Percentiles rank a stretch among this genome's conserved stretches.
Evolutionary conservation across 2,888 invertebrate genomes (phyloP).

Genomic region (Drosophila neonasuta): DNA sequence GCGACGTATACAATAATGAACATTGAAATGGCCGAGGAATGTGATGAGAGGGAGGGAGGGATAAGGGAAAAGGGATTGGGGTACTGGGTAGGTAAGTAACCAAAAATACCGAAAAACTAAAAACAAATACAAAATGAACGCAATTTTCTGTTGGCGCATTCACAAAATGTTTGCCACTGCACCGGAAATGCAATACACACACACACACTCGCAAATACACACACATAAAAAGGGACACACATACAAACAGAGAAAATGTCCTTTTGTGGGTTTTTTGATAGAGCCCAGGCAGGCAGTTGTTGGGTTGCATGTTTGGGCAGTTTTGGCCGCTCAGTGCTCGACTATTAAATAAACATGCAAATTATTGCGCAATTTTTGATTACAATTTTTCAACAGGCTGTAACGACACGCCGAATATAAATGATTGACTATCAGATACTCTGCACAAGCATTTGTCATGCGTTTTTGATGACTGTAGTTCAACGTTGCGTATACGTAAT

Average conservation of each 20-base stretch:
- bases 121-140: conserved; percentile 54
- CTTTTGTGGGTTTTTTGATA: conserved; percentile 45
- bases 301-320: conserved; percentile 15
- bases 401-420: conserved; percentile 6
- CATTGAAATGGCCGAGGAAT: conserved; percentile 17
- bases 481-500: not conserved
- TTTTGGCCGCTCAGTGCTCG: conserved; percentile 30
- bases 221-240: not conserved
- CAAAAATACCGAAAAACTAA: conserved; percentile 52
- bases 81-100: conserved; percentile 40
- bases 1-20: conserved; percentile 42
- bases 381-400: conserved; percentile 71
- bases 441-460: not conserved
- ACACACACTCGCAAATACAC: conserved; percentile 13
- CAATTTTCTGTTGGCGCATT: conserved; percentile 61
- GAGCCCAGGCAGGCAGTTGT: not conserved
- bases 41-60: not conserved
- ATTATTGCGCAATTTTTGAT: conserved; percentile 78
- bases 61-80: not conserved
- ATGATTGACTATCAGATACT: not conserved
- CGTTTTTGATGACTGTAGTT: not conserved
- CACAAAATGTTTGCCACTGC: conserved; percentile 73
- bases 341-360: conserved; percentile 79
- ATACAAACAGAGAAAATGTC: conserved; percentile 31
- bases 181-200: conserved; percentile 45